phyloP scores from a whole-genome alignment of 2,113 vertebrate genomes.

The Percina caprodes region DNA sequence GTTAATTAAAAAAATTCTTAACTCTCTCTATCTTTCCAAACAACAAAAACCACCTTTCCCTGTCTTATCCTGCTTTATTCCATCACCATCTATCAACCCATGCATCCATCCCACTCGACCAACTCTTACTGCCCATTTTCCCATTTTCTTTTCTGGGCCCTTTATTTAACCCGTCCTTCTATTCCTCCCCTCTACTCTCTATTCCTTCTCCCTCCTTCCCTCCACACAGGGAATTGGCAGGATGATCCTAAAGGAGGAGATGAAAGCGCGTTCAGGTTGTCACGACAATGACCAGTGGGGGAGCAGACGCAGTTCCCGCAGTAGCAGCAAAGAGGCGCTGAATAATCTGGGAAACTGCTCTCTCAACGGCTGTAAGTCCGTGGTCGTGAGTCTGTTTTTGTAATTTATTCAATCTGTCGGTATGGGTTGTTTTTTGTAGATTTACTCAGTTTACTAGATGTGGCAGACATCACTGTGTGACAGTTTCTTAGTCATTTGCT shows the following conservation, averaged over 20 bases:
- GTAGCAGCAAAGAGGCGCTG: slow-evolving; percentile 93
- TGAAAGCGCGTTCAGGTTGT: slow-evolving; percentile 94
- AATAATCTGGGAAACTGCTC: slow-evolving; percentile 89
- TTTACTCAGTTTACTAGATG: not conserved
- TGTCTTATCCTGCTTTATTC: not conserved
- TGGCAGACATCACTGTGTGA: not conserved
- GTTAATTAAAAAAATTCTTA: slow-evolving; percentile 58
- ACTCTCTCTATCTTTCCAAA: not conserved
- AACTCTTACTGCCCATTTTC: slow-evolving; percentile 4
- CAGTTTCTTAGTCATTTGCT: not conserved
- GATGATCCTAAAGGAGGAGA: slow-evolving; percentile 98
- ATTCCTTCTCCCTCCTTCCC: not conserved
- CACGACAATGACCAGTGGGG: slow-evolving; percentile 93
- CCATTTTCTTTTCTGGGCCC: not conserved
- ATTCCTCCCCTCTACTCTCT: not conserved
- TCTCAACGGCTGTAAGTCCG: slow-evolving; percentile 92
- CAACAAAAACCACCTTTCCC: not conserved
- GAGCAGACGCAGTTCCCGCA: slow-evolving; percentile 88
- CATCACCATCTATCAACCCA: slow-evolving; percentile 19
- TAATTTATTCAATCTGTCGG: not conserved
- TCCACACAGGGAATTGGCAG: slow-evolving; percentile 91
- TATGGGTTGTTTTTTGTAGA: no score
- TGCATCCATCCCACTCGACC: slow-evolving; percentile 29
- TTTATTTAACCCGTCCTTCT: slow-evolving; percentile 13
- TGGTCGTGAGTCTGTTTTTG: not conserved